These are phyloP conservation scores for Melanogrammus aeglefinus DNA, from an alignment of 2,797 vertebrate species.

Conservation along the genomic window DNA sequence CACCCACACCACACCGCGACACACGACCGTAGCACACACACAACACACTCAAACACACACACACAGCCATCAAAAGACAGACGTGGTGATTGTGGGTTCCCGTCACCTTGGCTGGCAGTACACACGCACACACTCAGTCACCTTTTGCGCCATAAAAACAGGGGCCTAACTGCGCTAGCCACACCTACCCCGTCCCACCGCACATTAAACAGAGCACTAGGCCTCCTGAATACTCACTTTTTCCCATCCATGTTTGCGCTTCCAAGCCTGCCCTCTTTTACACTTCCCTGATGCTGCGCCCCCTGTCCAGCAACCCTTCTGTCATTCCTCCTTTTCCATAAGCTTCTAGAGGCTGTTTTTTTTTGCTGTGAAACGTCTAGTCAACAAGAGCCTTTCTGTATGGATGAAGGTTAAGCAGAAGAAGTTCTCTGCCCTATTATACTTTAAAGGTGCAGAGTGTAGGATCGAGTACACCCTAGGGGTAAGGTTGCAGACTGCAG, in stretches of 20 bases:
- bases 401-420: background rate
- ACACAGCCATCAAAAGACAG: background rate
- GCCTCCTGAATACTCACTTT: constrained; percentile 57
- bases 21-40: no score
- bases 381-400: constrained; percentile 19
- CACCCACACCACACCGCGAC: no score
- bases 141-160: constrained; percentile 57
- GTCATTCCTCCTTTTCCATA: constrained; percentile 23
- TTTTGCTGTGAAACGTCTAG: constrained; percentile 29
- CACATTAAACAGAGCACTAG: constrained; percentile 40
- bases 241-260: constrained; percentile 58
- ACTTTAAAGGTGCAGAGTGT: no score
- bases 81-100: background rate
- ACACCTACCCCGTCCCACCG: constrained; percentile 58
- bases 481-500: no score
- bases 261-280: constrained; percentile 43
- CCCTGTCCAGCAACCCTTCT: background rate
- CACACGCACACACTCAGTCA: constrained; percentile 47
- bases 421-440: background rate
- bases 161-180: constrained; percentile 32
- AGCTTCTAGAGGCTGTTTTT: constrained; percentile 18
- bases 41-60: no score
- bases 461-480: no score
- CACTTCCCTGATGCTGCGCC: constrained; percentile 49
- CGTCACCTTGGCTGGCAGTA: background rate